Evolutionary conservation across 2,888 invertebrate genomes (phyloP).

Genomic region (Graphium colonna): DNA sequence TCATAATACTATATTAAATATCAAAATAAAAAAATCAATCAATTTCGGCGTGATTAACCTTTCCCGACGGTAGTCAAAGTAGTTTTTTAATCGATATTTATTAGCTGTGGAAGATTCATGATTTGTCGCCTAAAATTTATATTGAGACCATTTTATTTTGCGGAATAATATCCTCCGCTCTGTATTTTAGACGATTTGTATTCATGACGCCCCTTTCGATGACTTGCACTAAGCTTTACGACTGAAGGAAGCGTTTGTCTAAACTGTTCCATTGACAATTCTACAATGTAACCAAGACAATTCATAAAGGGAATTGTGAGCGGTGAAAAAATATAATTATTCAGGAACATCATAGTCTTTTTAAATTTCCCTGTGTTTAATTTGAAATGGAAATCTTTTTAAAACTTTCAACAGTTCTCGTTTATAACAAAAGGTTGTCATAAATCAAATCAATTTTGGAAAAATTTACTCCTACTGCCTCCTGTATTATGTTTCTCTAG

Average conservation of each 20-base stretch:
- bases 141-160: slow-evolving; percentile 17
- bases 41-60: background rate
- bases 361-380: no score
- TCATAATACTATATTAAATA: no score
- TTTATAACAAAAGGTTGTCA: no score
- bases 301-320: slow-evolving; percentile 12
- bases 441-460: no score
- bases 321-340: no score
- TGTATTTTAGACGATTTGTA: slow-evolving; percentile 18
- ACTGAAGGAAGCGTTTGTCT: no score
- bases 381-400: no score
- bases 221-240: slow-evolving; percentile 19
- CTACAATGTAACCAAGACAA: slow-evolving; percentile 8
- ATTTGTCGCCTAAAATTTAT: slow-evolving; percentile 4
- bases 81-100: background rate
- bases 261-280: slow-evolving; percentile 23
- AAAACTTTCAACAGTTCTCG: no score
- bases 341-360: no score
- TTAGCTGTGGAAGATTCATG: background rate
- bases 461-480: no score
- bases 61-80: background rate
- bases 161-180: background rate
- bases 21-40: no score
- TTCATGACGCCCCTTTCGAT: slow-evolving; percentile 19
- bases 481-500: no score